phyloP scores from a whole-genome alignment of 2,797 vertebrate species.

The Prunella strophiata region DNA sequence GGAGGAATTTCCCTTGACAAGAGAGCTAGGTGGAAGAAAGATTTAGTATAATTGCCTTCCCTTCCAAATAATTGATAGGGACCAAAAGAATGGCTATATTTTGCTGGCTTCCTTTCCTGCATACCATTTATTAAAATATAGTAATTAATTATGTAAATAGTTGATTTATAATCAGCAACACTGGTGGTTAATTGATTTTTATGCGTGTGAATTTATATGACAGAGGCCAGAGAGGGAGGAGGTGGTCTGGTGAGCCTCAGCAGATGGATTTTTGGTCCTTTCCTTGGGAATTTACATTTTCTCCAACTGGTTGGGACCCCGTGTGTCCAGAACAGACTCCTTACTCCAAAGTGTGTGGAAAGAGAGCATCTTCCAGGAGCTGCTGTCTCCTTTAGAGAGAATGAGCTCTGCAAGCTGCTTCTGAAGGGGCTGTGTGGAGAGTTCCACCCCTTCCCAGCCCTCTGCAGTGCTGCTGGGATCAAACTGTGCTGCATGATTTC shows the following conservation, averaged over 20 bases:
- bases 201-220: constrained; percentile 8
- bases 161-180: constrained; percentile 69
- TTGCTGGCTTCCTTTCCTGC: constrained; percentile 15
- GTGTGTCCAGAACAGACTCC: background rate
- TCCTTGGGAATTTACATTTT: background rate
- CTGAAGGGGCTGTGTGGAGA: background rate
- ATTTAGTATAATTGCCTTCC: constrained; percentile 67
- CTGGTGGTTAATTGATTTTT: constrained; percentile 65
- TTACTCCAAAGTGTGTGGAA: background rate
- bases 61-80: constrained; percentile 65
- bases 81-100: constrained; percentile 51
- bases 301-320: background rate
- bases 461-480: background rate
- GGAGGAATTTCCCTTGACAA: constrained; percentile 59
- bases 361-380: background rate
- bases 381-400: background rate
- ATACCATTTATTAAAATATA: constrained; percentile 72
- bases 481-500: background rate
- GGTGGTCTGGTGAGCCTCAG: background rate
- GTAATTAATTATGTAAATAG: constrained; percentile 78
- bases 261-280: background rate
- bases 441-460: background rate
- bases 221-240: background rate
- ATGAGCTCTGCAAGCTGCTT: background rate
- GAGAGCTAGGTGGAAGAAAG: constrained; percentile 31